Evolutionary conservation across 2,113 vertebrate genomes (phyloP), one percentile per base, ranked within the genome.

Genomic region (Istiophorus platypterus): DNA sequence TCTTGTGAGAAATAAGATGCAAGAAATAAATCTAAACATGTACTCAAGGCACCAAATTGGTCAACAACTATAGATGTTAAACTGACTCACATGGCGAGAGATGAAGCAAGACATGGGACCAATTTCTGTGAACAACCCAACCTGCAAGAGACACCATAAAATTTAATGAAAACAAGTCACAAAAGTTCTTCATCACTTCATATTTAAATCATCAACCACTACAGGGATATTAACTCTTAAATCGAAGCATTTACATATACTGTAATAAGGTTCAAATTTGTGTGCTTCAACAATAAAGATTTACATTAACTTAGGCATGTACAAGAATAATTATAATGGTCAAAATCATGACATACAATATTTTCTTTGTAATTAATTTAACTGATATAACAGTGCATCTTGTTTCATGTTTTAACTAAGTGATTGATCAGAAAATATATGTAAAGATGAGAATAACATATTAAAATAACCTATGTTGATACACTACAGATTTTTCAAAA

Each of bases 51-150:
- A 72, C 1, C 18, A 15, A 29, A 29, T 52, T 8, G 62, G 41
- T 13, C 8, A 17, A 22, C 0, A 69, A 34, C 8, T 37, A 13
- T 2, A 72, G 2, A 67, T 41, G 3, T 76, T 51, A 80, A 62
- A 57, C n/a, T 70, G 76, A 95, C 97, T 96, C 90, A 97, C 97
- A 41, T 98, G 97, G 27, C 97, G 95, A 45, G 97, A 98, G 72
- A 98, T 98, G 89, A 98, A 98, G 91, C 97, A 98, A n/a, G 97
- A 97, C 97, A 98, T 98, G 27, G 97, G 97, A 2, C 97, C 97
- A 9, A 98, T 97, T 94, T 98, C 97, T 57, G 97, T 98, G 92
- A 98, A 98, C 57, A 98, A 94, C 22, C 97, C 97, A 63, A 98
- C 97, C 97, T 98, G 75, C 8, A 81, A 76, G 17, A 76, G 45